Base-by-base conservation (phyloP, 2,113 vertebrate genomes). In the Myrmophylax atrothorax region DNA sequence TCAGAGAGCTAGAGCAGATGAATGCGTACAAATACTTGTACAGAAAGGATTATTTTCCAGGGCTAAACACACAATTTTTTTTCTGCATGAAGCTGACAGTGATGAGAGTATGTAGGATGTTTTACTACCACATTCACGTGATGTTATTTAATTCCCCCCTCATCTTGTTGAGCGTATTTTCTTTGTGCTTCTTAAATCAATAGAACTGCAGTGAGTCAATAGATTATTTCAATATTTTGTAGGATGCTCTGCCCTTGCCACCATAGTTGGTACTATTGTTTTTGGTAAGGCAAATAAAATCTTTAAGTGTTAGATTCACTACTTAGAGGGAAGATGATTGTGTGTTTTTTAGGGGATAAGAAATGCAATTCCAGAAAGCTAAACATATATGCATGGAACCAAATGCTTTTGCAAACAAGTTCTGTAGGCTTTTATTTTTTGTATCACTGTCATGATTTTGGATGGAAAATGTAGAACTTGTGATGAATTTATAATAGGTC, bases 131-230 rank as follows among this genome's bases (percentile, higher is more conserved):
- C 85, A 80, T 95, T 91, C 81, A 83, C 9, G 14, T 96, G 76
- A 66, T 74, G 55, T 28, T 93, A 81, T 72, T 63, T 90, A 66
- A 63, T 24, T 37, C 23, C 47, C 74, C 38, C 17, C 26, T 50
- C 42, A 37, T 95, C 67, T 83, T 94, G 68, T 92, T 97, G 88
- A 95, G 46, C 88, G 93, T 93, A 94, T 93, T 95, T 40, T 78
- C 72, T 94, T 84, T 96, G 80, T 91, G 67, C 64, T 95, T 95
- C 93, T 91, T 66, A 90, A 97, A 96, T 95, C 93, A 93, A 90
- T 93, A 95, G 29, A 85, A 78, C 74, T 91, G 69, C 84, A 94
- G 80, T 4, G 15, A 90, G 75, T 52, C 89, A 94, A 77, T 18
- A 89, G 64, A 82, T 89, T 90, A 68, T 94, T 97, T 94, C 68